Conservation (phyloP, 2,888 invertebrate species). For the Hermaeophaga mercurialis region DNA sequence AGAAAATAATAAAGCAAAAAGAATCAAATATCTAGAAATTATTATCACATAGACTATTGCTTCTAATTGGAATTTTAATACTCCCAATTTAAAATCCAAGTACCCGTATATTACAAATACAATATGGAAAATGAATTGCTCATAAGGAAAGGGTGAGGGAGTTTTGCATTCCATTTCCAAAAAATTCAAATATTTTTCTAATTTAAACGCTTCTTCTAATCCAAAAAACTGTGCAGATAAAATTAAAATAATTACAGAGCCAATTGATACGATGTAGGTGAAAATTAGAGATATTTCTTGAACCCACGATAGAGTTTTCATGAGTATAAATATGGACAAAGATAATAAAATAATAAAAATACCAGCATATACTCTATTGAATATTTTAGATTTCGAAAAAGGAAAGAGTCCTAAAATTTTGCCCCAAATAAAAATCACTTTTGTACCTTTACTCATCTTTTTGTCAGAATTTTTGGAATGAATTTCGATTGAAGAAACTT, state of each 20-base stretch:
- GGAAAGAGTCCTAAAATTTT: not conserved
- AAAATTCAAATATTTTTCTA: not conserved
- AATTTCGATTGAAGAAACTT: too few relatives aligned
- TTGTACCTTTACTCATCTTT: not conserved
- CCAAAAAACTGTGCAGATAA: constrained; percentile 1
- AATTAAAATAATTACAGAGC: not conserved
- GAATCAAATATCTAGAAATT: constrained; percentile 1
- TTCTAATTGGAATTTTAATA: not conserved
- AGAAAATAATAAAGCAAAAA: constrained; percentile 1
- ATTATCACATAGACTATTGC: not conserved
- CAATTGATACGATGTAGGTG: not conserved
- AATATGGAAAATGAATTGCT: constrained; percentile 11
- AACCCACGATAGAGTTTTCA: not conserved
- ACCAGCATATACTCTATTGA: not conserved
- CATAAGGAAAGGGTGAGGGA: not conserved
- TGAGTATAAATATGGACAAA: not conserved
- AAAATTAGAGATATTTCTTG: not conserved
- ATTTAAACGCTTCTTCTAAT: not conserved
- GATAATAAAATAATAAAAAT: not conserved
- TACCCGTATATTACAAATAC: not conserved
- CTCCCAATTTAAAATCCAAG: not conserved
- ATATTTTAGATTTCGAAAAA: not conserved
- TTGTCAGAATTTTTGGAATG: too few relatives aligned
- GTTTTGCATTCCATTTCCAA: not conserved
- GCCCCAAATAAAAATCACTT: not conserved